These are phyloP conservation scores for Trichonephila inaurata DNA, from an alignment of 1,140 invertebrate species.

Conservation along the genomic window DNA sequence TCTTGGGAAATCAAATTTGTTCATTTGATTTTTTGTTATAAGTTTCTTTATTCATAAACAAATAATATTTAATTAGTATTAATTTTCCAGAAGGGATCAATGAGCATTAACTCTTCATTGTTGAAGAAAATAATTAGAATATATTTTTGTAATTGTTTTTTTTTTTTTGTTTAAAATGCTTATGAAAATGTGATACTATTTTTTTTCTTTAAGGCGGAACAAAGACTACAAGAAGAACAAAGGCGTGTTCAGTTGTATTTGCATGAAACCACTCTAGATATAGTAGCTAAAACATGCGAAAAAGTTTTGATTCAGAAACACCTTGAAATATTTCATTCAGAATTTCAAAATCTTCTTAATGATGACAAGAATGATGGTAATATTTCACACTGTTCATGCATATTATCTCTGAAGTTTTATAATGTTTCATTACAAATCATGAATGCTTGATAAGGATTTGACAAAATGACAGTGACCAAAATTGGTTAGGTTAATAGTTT, in stretches of 20 bases:
- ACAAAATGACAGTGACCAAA: too few relatives aligned
- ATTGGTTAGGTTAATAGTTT: too few relatives aligned
- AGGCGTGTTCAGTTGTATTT: constrained; percentile 96
- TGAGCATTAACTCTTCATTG: neutral
- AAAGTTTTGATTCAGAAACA: constrained; percentile 98
- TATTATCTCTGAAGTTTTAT: too few relatives aligned
- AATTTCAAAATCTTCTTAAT: constrained; percentile 97
- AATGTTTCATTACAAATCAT: too few relatives aligned
- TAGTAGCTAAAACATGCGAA: constrained; percentile 94
- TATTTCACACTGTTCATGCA: neutral
- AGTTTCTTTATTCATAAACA: too few relatives aligned
- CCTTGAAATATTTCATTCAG: constrained; percentile 96
- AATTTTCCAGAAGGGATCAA: too few relatives aligned
- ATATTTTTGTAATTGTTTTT: too few relatives aligned
- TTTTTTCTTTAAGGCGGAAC: constrained; percentile 76
- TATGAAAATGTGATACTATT: neutral
- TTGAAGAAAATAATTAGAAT: too few relatives aligned
- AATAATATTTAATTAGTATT: too few relatives aligned
- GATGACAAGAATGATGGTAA: constrained; percentile 91
- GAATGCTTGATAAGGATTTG: too few relatives aligned
- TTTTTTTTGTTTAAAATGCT: neutral
- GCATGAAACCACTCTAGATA: constrained; percentile 90
- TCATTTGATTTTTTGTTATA: too few relatives aligned
- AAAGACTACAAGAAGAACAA: constrained; percentile 77
- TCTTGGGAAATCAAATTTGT: too few relatives aligned